phyloP scores from a whole-genome alignment of 1,140 invertebrate genomes.

The Brachionus angularis region DNA sequence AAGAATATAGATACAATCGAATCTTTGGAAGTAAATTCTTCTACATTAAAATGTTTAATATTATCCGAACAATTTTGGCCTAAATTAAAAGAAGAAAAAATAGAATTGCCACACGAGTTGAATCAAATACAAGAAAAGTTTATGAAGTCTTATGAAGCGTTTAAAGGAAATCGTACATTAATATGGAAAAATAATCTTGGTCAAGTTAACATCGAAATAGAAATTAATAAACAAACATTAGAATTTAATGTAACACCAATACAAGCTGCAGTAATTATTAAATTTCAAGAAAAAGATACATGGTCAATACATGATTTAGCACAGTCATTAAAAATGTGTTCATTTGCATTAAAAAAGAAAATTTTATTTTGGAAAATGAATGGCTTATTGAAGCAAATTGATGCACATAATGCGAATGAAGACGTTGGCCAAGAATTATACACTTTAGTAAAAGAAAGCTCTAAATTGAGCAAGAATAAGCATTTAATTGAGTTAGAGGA shows the following conservation, averaged over 20 bases:
- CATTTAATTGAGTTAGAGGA: constrained; percentile 32
- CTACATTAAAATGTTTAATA: constrained; percentile 62
- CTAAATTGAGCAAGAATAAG: not conserved
- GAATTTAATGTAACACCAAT: constrained; percentile 81
- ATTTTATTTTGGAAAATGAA: constrained; percentile 79
- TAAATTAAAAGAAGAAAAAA: constrained; percentile 80
- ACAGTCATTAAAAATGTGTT: constrained; percentile 74
- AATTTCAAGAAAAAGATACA: constrained; percentile 81
- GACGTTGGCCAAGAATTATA: constrained; percentile 28
- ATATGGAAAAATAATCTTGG: constrained; percentile 77
- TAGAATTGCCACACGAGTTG: constrained; percentile 76
- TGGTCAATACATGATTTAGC: constrained; percentile 80
- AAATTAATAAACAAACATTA: constrained; percentile 71
- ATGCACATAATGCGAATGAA: not conserved
- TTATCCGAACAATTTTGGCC: constrained; percentile 99
- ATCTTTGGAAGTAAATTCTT: constrained; percentile 43
- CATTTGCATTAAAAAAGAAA: constrained; percentile 73
- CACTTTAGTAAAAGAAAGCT: constrained; percentile 34
- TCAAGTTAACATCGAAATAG: constrained; percentile 82
- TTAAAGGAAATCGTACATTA: constrained; percentile 88
- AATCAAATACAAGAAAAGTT: constrained; percentile 77
- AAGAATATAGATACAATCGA: not conserved
- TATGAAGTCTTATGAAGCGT: constrained; percentile 81
- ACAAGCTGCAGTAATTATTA: constrained; percentile 86
- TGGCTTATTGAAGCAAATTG: constrained; percentile 71